These are phyloP conservation scores for Cryptotis parvus DNA, from an alignment of 2,113 vertebrate species.

Conservation along the genomic window DNA sequence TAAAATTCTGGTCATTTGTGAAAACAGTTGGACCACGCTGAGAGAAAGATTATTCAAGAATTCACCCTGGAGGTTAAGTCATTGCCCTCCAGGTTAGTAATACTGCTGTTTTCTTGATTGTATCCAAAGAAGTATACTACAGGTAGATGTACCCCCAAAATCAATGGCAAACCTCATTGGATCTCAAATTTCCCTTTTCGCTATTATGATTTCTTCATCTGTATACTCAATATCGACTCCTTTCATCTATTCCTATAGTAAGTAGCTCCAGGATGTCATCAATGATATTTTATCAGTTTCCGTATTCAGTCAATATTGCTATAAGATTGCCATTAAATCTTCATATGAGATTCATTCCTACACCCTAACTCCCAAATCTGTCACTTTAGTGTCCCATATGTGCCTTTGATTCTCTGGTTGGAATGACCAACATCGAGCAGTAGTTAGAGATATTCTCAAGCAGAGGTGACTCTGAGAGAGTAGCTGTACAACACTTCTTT, in stretches of 20 bases:
- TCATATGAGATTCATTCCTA: neutral
- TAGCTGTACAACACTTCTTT: neutral
- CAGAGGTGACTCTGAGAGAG: neutral
- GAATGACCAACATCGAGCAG: neutral
- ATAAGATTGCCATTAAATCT: neutral
- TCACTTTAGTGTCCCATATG: neutral
- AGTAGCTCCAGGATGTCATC: conserved; percentile 98
- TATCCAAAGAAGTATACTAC: conserved; percentile 98
- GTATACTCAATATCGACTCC: conserved; percentile 98
- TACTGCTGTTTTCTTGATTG: conserved; percentile 97
- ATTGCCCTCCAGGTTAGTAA: neutral
- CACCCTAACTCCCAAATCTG: neutral
- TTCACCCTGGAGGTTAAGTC: neutral
- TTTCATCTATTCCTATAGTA: conserved; percentile 97
- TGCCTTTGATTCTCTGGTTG: neutral
- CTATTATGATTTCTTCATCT: conserved; percentile 99
- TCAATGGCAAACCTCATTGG: conserved; percentile 97
- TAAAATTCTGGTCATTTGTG: neutral
- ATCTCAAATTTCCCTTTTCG: conserved; percentile 99
- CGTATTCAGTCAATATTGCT: neutral
- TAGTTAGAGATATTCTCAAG: neutral
- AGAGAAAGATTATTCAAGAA: neutral
- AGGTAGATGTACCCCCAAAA: conserved; percentile 99
- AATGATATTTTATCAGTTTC: conserved; percentile 97
- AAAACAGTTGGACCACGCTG: neutral